Evolutionary conservation across 1,140 invertebrate species (phyloP).

Genomic region (Pseudoatta argentina): DNA sequence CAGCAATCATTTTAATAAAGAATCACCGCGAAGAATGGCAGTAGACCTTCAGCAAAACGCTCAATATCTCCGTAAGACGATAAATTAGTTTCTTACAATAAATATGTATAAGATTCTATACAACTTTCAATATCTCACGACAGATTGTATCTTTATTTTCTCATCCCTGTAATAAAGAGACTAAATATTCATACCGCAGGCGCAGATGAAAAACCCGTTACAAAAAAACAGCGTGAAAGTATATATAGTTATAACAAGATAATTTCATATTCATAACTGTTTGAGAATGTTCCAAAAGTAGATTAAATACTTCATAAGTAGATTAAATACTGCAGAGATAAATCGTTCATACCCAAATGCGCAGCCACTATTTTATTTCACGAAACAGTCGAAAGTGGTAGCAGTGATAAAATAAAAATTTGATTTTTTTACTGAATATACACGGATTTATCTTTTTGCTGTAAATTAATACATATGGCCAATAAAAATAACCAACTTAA

Average conservation of each 20-base stretch:
- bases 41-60: conserved; percentile 7
- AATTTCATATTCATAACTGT: neutral
- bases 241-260: neutral
- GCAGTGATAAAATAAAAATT: neutral
- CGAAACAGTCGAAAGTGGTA: neutral
- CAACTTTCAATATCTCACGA: neutral
- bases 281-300: neutral
- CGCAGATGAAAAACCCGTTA: neutral
- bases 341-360: neutral
- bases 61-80: neutral
- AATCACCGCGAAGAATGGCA: neutral
- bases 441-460: neutral
- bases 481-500: neutral
- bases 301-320: neutral
- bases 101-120: conserved; percentile 19
- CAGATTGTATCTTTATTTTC: neutral
- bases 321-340: neutral
- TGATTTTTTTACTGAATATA: neutral
- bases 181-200: conserved; percentile 17
- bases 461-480: neutral
- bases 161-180: neutral
- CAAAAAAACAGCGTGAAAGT: neutral
- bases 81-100: conserved; percentile 21
- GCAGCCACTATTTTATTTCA: neutral
- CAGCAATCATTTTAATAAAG: conserved; percentile 33